Evolutionary conservation across 2,113 vertebrate genomes (phyloP), one percentile per base, ranked within the genome.

Genomic region (Hucho hucho): DNA sequence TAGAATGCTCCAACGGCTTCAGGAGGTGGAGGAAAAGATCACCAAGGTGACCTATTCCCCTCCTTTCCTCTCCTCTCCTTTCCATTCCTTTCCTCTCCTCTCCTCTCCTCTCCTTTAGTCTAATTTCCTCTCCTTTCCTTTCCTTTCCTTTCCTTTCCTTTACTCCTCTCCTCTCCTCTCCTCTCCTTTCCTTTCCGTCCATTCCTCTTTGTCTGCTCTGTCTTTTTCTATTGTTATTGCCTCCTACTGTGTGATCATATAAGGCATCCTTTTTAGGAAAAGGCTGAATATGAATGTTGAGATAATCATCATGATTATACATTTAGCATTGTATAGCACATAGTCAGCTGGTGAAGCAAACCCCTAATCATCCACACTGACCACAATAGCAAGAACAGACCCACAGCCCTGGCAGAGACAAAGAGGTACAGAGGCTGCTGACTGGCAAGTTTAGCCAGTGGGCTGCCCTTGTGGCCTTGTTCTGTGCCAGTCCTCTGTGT

Each of bases 1-100:
- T 20, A 95, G 96, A 87, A 93, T 97, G 82, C 93, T 97, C 76
- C 93, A 95, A 81, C 96, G 96, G 82, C 95, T 99, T 84, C 96
- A 96, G 89, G 93, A 94, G 83, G 95, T 98, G 89, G 97, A 99
- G 25, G 95, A 98, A 74, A 93, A 95, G 89, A 89, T 96, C 86
- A 94, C 94, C 75, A 95, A 99, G 97, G 98, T 99, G 97, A 98
- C 83, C 71, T 61, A 16, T 37, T 77, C 7, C 3, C 61, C 25
- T 79, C 37, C 72, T 65, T 12, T 49, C 20, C n/a, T 43, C 74
- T 85, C 1, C 64, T 70, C 75, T 79, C 32, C 61, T 64, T 4
- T 26, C 20, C 20, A 43, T 72, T 85, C 1, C 64, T 72, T 73
- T 29, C 20, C 58, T 37, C 56, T 75, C 75, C 61, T 64, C 18